Conservation (phyloP, 2,797 vertebrate species). For the Amazonetta brasiliensis region DNA sequence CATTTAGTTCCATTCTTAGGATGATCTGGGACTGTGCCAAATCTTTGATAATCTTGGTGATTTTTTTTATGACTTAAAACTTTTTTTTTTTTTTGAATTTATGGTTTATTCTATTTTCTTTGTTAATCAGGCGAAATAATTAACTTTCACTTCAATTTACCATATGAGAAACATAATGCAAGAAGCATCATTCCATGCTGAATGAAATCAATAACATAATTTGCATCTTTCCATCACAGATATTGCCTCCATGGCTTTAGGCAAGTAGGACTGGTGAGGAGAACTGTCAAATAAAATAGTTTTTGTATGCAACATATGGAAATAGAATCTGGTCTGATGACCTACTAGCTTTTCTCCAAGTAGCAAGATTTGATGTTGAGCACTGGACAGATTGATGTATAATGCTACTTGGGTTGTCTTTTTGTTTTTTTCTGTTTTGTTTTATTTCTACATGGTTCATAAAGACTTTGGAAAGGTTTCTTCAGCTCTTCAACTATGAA, state of each 20-base stretch:
- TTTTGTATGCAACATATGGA: background rate
- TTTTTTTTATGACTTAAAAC: conserved; percentile 18
- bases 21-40: conserved; percentile 45
- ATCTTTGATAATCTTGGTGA: conserved; percentile 37
- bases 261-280: background rate
- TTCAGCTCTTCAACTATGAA: background rate
- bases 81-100: background rate
- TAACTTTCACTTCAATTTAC: conserved; percentile 52
- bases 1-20: conserved; percentile 30
- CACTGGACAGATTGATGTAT: background rate
- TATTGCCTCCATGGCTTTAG: background rate
- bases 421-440: background rate
- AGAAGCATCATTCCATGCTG: background rate
- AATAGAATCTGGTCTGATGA: background rate
- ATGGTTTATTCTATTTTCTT: conserved; percentile 36
- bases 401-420: background rate
- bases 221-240: background rate
- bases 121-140: conserved; percentile 53
- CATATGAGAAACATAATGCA: conserved; percentile 5
- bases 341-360: background rate
- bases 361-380: background rate
- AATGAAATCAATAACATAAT: background rate
- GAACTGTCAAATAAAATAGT: background rate
- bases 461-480: background rate
- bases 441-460: background rate